Percentiles rank a stretch among this genome's conserved stretches.
Evolutionary conservation across 2,797 vertebrate genomes (phyloP).

Genomic region (Alca torda): DNA sequence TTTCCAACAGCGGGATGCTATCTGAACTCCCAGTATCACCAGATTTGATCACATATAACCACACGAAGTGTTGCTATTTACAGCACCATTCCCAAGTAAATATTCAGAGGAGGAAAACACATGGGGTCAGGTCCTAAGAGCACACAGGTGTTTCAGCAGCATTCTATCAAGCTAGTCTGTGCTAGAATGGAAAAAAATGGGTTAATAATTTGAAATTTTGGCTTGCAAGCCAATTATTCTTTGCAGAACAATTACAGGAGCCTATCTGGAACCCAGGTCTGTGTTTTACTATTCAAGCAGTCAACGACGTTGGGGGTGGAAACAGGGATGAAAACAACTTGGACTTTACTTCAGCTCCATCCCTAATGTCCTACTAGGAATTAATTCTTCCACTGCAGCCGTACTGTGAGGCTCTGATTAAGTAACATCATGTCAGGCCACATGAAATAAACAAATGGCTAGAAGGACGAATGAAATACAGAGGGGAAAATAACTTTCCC

Average conservation of each 20-base stretch:
- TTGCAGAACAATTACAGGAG: neutral
- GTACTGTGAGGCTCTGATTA: neutral
- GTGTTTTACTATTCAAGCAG: neutral
- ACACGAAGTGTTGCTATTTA: neutral
- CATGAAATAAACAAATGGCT: neutral
- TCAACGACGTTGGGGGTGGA: neutral
- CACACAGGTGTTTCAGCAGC: neutral
- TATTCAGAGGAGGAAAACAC: neutral
- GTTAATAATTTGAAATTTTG: neutral
- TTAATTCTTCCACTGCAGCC: neutral
- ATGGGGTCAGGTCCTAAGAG: neutral
- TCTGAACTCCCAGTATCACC: neutral
- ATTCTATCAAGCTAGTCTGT: neutral
- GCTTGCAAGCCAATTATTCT: neutral
- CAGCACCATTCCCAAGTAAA: neutral
- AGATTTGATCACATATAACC: neutral
- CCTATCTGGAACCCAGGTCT: neutral
- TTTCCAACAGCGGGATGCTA: neutral
- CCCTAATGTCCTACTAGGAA: neutral
- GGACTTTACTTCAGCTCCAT: neutral
- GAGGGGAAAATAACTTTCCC: neutral
- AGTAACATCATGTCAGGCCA: neutral
- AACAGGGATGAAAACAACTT: neutral
- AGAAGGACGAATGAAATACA: neutral
- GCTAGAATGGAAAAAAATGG: neutral